Evolutionary conservation across 1,140 invertebrate species (phyloP).

Genomic region (Hylaeus anthracinus): DNA sequence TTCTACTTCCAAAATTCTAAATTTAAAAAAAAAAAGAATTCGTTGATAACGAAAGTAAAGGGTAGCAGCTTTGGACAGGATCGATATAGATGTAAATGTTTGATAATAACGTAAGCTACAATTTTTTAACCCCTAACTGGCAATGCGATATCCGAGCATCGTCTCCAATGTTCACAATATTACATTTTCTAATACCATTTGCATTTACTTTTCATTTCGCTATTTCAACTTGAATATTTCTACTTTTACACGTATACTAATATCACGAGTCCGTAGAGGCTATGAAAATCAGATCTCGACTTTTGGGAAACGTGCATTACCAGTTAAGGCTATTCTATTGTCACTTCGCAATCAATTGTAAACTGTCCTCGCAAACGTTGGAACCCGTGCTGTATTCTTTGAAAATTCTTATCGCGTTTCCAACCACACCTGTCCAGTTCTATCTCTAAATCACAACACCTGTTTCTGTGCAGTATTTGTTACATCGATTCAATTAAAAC

Average conservation of each 20-base stretch:
- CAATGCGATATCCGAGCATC: background rate
- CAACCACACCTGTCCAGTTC: no score
- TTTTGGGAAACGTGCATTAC: background rate
- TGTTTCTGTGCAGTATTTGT: background rate
- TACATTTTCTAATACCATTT: background rate
- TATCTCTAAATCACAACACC: background rate
- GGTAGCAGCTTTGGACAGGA: background rate
- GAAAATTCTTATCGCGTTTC: background rate
- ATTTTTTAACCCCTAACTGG: background rate
- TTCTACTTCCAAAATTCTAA: no score
- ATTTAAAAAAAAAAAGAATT: no score
- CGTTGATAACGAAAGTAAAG: background rate
- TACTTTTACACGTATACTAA: background rate
- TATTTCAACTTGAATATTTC: no score
- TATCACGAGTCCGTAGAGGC: no score
- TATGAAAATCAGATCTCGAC: background rate
- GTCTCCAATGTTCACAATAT: background rate
- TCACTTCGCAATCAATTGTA: slow-evolving; percentile 19
- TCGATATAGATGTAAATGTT: background rate
- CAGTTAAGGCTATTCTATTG: background rate
- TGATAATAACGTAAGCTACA: background rate
- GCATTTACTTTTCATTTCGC: background rate
- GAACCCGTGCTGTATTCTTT: slow-evolving; percentile 15
- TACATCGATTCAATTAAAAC: background rate
- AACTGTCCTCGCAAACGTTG: slow-evolving; percentile 19